phyloP scores from a whole-genome alignment of 1,140 invertebrate genomes.

The Spodoptera litura region DNA sequence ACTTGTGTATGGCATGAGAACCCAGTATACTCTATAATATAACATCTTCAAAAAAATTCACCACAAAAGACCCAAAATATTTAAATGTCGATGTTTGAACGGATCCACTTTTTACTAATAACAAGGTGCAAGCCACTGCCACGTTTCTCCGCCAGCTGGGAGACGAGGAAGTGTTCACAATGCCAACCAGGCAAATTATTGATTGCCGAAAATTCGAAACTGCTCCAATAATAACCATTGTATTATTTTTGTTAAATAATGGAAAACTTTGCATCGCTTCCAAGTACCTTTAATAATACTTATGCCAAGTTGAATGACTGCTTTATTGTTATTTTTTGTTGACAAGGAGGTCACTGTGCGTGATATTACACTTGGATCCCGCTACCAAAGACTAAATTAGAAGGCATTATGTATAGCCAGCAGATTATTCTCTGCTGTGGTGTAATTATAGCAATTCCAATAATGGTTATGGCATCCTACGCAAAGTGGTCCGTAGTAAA shows the following conservation, averaged over 20 bases:
- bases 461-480: constrained; percentile 64
- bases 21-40: constrained; percentile 36
- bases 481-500: constrained; percentile 57
- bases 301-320: constrained; percentile 67
- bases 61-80: constrained; percentile 70
- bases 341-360: constrained; percentile 50
- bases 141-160: constrained; percentile 77
- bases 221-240: constrained; percentile 36
- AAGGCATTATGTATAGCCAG: constrained; percentile 45
- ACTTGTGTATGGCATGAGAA: constrained; percentile 58
- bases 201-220: constrained; percentile 72
- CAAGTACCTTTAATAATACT: constrained; percentile 59
- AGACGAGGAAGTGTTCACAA: constrained; percentile 73
- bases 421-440: constrained; percentile 49
- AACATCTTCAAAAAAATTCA: constrained; percentile 64
- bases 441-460: constrained; percentile 57
- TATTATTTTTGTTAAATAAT: constrained; percentile 17
- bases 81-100: constrained; percentile 64
- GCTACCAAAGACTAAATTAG: constrained; percentile 58
- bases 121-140: constrained; percentile 64
- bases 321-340: constrained; percentile 70
- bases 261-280: constrained; percentile 46
- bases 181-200: constrained; percentile 62
- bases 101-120: constrained; percentile 77
- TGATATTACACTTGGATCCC: constrained; percentile 50